Evolutionary conservation across 2,113 vertebrate species (phyloP).

Genomic region (Podarcis muralis): DNA sequence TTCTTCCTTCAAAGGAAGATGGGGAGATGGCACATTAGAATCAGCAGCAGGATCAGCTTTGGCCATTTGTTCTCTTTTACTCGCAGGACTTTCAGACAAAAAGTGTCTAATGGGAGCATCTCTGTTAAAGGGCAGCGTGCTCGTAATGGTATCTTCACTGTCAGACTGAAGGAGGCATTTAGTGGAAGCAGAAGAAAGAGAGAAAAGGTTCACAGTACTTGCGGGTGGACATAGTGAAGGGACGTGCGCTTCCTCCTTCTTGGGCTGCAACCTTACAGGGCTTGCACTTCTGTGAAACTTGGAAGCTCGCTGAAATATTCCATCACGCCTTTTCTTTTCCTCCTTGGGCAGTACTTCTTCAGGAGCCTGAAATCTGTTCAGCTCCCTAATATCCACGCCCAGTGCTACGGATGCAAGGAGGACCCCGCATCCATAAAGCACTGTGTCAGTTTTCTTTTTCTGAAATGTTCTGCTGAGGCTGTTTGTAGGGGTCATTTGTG

Average conservation of each 20-base stretch:
- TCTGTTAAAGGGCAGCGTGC: neutral
- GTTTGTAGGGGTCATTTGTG: conserved; percentile 86
- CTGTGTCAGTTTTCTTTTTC: conserved; percentile 82
- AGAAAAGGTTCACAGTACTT: conserved; percentile 77
- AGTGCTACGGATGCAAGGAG: conserved; percentile 88
- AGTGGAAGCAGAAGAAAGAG: conserved; percentile 87
- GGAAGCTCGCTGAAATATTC: conserved; percentile 84
- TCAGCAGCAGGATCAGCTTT: neutral
- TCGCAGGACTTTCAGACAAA: conserved; percentile 13
- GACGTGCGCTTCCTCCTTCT: conserved; percentile 73
- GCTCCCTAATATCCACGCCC: conserved; percentile 86
- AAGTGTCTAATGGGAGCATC: conserved; percentile 18
- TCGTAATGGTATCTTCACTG: conserved; percentile 47
- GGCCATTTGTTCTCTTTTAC: conserved; percentile 16
- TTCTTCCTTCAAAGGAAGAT: conserved; percentile 38
- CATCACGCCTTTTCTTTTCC: conserved; percentile 87
- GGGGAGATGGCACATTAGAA: conserved; percentile 35
- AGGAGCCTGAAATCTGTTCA: conserved; percentile 65
- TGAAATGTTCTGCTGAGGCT: conserved; percentile 78
- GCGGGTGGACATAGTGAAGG: conserved; percentile 38
- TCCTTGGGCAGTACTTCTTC: conserved; percentile 79
- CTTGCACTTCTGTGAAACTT: conserved; percentile 84
- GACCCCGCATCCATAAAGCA: conserved; percentile 83
- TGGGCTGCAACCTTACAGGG: conserved; percentile 67
- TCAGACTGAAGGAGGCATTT: conserved; percentile 84